phyloP scores from a whole-genome alignment of 30 jellyfish, hydroid and myxozoan genomes.

The Pseudorhiza aurosa region DNA sequence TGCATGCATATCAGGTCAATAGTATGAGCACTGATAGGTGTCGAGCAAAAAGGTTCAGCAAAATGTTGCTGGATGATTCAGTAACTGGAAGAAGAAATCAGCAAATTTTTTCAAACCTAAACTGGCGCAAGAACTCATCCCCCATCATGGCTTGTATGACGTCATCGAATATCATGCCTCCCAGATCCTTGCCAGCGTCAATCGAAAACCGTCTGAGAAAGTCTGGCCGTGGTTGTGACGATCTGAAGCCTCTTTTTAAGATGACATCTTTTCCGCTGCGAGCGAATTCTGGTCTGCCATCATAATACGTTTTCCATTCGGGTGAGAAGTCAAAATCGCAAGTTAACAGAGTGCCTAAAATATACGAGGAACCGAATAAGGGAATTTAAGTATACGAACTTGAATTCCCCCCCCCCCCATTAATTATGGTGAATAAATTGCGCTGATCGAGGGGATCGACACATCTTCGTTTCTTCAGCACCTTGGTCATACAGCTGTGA shows the following conservation, averaged over 20 bases:
- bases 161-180: constrained; percentile 77
- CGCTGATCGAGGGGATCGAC: too few species aligned
- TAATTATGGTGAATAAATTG: too few species aligned
- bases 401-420: too few species aligned
- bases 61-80: too few species aligned
- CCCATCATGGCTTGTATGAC: constrained; percentile 62
- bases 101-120: constrained; percentile 35
- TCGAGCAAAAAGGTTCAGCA: too few species aligned
- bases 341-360: constrained; percentile 62
- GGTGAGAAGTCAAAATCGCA: constrained; percentile 77
- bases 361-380: too few species aligned
- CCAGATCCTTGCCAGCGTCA: constrained; percentile 66
- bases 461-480: too few species aligned
- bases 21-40: too few species aligned
- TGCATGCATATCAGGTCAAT: too few species aligned
- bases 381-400: too few species aligned
- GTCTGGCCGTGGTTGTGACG: constrained; percentile 14
- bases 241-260: constrained; percentile 41
- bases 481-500: too few species aligned
- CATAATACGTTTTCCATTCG: constrained; percentile 86
- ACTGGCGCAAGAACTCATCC: constrained; percentile 11
- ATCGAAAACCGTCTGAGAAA: constrained; percentile 67
- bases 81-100: too few species aligned
- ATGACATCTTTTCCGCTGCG: constrained; percentile 80
- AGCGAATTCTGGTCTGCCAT: constrained; percentile 69